Percentiles rank a stretch among this genome's conserved stretches.
phyloP scores from a whole-genome alignment of 1,140 invertebrate genomes.

The Idris sp. region DNA sequence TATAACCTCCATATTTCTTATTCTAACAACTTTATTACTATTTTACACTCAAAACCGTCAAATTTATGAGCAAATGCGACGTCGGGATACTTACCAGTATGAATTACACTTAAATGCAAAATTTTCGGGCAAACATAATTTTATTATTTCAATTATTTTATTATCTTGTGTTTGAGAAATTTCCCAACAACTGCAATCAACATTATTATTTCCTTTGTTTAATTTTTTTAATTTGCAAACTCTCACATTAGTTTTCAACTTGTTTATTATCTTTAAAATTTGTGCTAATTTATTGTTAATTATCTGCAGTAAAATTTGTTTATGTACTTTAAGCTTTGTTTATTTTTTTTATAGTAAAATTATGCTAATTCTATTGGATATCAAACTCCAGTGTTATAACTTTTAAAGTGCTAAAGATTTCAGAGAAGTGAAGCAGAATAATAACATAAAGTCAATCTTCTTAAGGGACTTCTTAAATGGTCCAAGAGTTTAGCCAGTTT shows the following conservation, averaged over 20 bases:
- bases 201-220: too few relatives aligned
- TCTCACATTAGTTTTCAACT: too few relatives aligned
- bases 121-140: background rate
- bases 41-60: slow-evolving; percentile 30
- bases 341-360: too few relatives aligned
- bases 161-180: too few relatives aligned
- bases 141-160: background rate
- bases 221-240: too few relatives aligned
- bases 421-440: slow-evolving; percentile 34
- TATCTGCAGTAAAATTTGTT: too few relatives aligned
- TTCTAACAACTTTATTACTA: slow-evolving; percentile 48
- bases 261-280: too few relatives aligned
- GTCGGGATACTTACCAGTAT: slow-evolving; percentile 5
- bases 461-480: slow-evolving; percentile 43
- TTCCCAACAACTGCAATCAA: too few relatives aligned
- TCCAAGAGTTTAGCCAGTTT: slow-evolving; percentile 33
- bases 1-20: slow-evolving; percentile 49
- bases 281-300: too few relatives aligned
- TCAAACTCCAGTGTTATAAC: too few relatives aligned
- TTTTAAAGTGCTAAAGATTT: slow-evolving; percentile 34
- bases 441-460: slow-evolving; percentile 27
- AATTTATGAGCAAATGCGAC: slow-evolving; percentile 18
- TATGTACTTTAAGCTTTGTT: too few relatives aligned
- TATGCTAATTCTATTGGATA: slow-evolving; percentile 14
- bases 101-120: slow-evolving; percentile 17